A percentile compares a stretch with the other conserved stretches of the same genome.
These are phyloP conservation scores for Spondyliosoma cantharus DNA, from an alignment of 2,797 vertebrate genomes.

Conservation along the genomic window DNA sequence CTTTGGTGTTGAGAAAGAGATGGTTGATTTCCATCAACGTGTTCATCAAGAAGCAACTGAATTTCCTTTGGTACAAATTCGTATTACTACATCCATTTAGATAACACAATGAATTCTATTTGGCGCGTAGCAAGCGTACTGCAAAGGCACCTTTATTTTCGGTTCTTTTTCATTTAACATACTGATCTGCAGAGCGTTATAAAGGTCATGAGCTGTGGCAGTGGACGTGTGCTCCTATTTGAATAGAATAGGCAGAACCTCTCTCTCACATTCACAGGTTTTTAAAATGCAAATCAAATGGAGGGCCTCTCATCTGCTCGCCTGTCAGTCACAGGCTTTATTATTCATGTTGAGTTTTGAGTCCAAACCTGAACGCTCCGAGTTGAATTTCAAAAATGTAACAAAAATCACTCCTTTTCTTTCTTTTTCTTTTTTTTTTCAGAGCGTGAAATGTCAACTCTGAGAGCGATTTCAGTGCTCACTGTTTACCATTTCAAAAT, in stretches of 20 bases:
- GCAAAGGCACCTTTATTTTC: neutral
- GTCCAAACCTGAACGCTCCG: constrained; percentile 17
- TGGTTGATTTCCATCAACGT: constrained; percentile 50
- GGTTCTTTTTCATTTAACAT: neutral
- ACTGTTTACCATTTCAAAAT: neutral
- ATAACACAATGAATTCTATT: neutral
- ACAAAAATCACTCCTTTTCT: constrained; percentile 17
- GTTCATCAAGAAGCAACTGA: constrained; percentile 27
- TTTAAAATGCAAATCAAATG: constrained; percentile 29
- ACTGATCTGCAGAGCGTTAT: constrained; percentile 1
- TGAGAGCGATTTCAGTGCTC: neutral
- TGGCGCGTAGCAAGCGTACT: too few relatives aligned
- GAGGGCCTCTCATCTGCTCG: constrained; percentile 8
- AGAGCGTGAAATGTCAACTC: neutral
- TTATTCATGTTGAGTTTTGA: constrained; percentile 21
- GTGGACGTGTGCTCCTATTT: neutral
- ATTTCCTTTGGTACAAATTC: too few relatives aligned
- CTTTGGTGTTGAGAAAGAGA: constrained; percentile 65
- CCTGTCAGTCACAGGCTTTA: constrained; percentile 40
- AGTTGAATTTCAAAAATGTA: constrained; percentile 8
- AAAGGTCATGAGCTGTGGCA: neutral
- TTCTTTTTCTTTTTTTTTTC: neutral
- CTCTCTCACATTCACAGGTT: constrained; percentile 6
- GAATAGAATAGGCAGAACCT: neutral
- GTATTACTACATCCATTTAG: neutral